A percentile compares a stretch with the other conserved stretches of the same genome.
Evolutionary conservation across 2,888 invertebrate species (phyloP).

Genomic region (Cryptophagus acutangulus): DNA sequence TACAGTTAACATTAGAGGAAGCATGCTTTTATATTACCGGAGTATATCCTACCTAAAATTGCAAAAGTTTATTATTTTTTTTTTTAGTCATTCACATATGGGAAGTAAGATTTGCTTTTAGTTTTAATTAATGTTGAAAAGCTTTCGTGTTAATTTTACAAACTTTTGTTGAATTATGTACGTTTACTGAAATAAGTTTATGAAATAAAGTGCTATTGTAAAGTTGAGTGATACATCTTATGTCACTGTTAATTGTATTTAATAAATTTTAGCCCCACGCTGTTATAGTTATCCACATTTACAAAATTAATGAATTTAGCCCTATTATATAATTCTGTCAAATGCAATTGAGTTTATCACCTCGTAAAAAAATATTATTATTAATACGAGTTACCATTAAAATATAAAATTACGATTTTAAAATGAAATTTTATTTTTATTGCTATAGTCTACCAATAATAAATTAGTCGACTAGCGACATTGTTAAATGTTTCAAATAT

Average conservation of each 20-base stretch:
- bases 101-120: slow-evolving; percentile 16
- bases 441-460: no score
- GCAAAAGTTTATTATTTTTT: slow-evolving; percentile 4
- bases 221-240: slow-evolving; percentile 30
- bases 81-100: slow-evolving; percentile 13
- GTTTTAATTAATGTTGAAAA: slow-evolving; percentile 23
- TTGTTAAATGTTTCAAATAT: no score
- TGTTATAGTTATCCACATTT: slow-evolving; percentile 23
- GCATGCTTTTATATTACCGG: slow-evolving; percentile 6
- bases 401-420: no score
- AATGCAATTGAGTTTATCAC: no score
- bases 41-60: no score
- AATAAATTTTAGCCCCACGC: slow-evolving; percentile 29
- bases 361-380: no score
- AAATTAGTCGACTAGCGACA: no score
- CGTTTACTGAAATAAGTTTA: slow-evolving; percentile 20
- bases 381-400: no score
- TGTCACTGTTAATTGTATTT: slow-evolving; percentile 32
- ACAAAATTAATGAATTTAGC: slow-evolving; percentile 29
- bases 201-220: slow-evolving; percentile 27
- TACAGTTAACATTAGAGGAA: neutral
- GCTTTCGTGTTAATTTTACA: slow-evolving; percentile 18
- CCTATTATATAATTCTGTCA: no score
- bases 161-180: slow-evolving; percentile 12
- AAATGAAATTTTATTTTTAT: no score